phyloP scores from a whole-genome alignment of 1,140 invertebrate genomes.

The Heliconius hewitsoni region DNA sequence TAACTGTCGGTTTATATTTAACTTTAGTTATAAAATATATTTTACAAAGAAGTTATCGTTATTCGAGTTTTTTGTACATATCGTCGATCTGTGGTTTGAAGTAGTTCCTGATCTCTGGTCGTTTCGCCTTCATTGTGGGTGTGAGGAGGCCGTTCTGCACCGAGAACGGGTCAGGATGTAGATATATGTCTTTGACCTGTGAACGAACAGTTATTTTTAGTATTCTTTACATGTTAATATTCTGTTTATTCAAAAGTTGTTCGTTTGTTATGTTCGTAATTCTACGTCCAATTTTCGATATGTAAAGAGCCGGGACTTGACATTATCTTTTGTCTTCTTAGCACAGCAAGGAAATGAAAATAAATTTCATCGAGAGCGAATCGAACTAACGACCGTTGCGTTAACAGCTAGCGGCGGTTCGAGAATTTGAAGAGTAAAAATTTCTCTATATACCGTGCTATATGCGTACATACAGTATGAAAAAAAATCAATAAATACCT shows the following conservation, averaged over 20 bases:
- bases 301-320: too few species aligned
- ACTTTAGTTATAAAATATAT: not conserved
- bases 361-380: too few species aligned
- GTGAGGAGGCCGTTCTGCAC: slow-evolving; percentile 98
- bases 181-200: slow-evolving; percentile 96
- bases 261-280: not conserved
- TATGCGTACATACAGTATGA: too few species aligned
- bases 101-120: slow-evolving; percentile 93
- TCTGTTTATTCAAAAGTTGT: not conserved
- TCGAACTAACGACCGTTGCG: too few species aligned
- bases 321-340: too few species aligned
- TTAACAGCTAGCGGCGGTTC: too few species aligned
- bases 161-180: slow-evolving; percentile 96
- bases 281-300: too few species aligned
- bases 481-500: slow-evolving; percentile 83
- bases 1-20: not conserved
- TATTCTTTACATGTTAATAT: not conserved
- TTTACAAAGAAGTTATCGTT: slow-evolving; percentile 41
- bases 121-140: slow-evolving; percentile 97
- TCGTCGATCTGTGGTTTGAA: slow-evolving; percentile 95
- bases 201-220: slow-evolving; percentile 48
- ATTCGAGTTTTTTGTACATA: slow-evolving; percentile 87
- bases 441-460: too few species aligned
- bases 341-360: too few species aligned
- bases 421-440: too few species aligned